Base-by-base conservation (phyloP, 2,888 invertebrate genomes). In the Criorhina ranunculi region DNA sequence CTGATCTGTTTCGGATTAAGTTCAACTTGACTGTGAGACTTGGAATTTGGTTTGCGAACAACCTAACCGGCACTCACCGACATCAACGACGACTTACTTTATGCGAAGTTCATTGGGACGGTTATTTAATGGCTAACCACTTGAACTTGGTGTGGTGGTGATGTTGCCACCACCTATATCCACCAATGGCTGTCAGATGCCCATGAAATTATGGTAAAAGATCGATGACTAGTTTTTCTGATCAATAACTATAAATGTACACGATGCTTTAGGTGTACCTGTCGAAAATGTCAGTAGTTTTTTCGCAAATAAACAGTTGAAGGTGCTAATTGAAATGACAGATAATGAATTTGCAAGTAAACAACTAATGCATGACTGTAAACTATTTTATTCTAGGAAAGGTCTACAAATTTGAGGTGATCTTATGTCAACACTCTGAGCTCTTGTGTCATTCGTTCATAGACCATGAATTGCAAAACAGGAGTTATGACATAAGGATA, bases 91-190 rank as follows among this genome's bases (percentile, higher is more conserved):
- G 29, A 15, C 37, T 40, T 59, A 67, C 53, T 67, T 67, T 67
- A 17, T 73, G 67, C 62, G 42, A 40, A 67, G 78, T 83, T 78
- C 73, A 83, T 42, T 83, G 79, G 49, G 64, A 76, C 31, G 42
- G 44, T 77, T 81, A 77, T 59, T 70, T 70, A 70, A 70, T 44
- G 31, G 31, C 66, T 24, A n/a, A 35, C 60, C 53, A 55, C 82
- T 83, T 83, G 83, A 83, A 83, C 83, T 83, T 83, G 83, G 78
- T 62, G 53, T 83, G 83, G 78, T 62, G 53, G 44, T 17, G 42
- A 24, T 29, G 31, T 57, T 62, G 15, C 42, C 51, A 73, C 12
- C 35, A 37, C 42, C 51, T 9, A 15, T 33, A 24, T 0, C 29
- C 9, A 11, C 11, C 12, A 17, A 51, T 44, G 33, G 53, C 29